A percentile compares a stretch with the other conserved stretches of the same genome.
Conservation (phyloP, 2,113 vertebrate species). For the Dascyllus trimaculatus region DNA sequence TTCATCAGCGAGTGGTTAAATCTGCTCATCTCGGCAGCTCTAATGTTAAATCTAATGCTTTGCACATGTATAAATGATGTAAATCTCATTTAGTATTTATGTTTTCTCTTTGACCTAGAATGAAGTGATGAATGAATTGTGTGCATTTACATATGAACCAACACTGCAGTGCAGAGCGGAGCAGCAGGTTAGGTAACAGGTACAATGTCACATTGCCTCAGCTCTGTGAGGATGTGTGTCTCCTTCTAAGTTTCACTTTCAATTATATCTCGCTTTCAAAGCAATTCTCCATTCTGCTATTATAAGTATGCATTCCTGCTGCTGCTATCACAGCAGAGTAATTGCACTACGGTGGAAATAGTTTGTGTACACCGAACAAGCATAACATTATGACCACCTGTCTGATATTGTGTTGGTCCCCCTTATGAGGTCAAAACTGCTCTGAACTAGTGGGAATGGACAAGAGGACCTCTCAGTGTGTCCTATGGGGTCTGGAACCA, state of each 20-base stretch:
- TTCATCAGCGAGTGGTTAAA: too few species aligned
- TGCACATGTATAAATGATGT: neutral
- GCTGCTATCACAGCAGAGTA: neutral
- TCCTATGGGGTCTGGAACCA: too few species aligned
- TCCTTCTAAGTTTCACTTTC: slow-evolving; percentile 4
- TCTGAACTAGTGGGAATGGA: too few species aligned
- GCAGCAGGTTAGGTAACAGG: neutral
- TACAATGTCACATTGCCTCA: neutral
- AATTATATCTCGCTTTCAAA: neutral
- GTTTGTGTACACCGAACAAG: too few species aligned
- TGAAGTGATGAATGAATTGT: neutral
- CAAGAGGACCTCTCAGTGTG: too few species aligned
- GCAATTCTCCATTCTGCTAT: neutral
- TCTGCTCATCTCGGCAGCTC: too few species aligned
- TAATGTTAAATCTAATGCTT: neutral
- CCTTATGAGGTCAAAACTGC: too few species aligned
- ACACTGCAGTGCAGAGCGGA: neutral
- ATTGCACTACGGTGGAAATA: neutral
- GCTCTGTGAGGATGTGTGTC: neutral
- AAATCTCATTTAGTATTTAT: neutral
- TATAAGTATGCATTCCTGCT: neutral
- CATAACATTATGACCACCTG: too few species aligned
- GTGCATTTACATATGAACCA: neutral
- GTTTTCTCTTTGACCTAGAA: neutral
- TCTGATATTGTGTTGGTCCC: too few species aligned